Percentiles rank a stretch among this genome's conserved stretches.
phyloP scores from a whole-genome alignment of 1,140 invertebrate species.

The Eriocheir sinensis region DNA sequence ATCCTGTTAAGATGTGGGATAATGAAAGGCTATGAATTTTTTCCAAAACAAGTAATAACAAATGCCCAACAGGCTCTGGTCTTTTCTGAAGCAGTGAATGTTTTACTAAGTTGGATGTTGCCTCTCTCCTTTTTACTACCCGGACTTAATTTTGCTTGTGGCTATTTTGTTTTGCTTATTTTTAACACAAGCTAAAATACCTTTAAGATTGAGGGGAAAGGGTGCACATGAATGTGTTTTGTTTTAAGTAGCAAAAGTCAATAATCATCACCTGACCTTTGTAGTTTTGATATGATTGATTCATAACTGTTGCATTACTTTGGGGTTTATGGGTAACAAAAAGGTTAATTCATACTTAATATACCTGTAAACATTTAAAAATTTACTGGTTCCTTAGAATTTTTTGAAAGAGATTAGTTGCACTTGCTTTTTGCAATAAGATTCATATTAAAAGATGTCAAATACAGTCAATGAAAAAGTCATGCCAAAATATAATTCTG shows the following conservation, averaged over 20 bases:
- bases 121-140: conserved; percentile 56
- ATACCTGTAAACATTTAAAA: too few species aligned
- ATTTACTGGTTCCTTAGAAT: too few species aligned
- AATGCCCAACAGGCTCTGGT: conserved; percentile 74
- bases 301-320: background rate
- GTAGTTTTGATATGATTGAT: background rate
- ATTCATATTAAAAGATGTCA: too few species aligned
- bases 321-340: too few species aligned
- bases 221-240: conserved; percentile 66
- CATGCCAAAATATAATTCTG: too few species aligned
- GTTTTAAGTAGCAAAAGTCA: conserved; percentile 59
- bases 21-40: conserved; percentile 61
- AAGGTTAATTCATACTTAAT: too few species aligned
- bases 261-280: conserved; percentile 67
- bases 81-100: conserved; percentile 77
- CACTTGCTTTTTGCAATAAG: too few species aligned
- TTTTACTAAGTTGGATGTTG: conserved; percentile 71
- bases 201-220: conserved; percentile 43
- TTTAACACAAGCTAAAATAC: conserved; percentile 71
- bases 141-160: conserved; percentile 81
- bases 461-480: too few species aligned
- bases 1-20: conserved; percentile 54
- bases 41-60: conserved; percentile 37
- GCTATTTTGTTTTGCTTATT: conserved; percentile 79
- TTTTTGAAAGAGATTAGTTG: too few species aligned